A percentile compares a stretch with the other conserved stretches of the same genome.
Conservation (phyloP, 2,113 vertebrate genomes). For the Lontra canadensis region DNA sequence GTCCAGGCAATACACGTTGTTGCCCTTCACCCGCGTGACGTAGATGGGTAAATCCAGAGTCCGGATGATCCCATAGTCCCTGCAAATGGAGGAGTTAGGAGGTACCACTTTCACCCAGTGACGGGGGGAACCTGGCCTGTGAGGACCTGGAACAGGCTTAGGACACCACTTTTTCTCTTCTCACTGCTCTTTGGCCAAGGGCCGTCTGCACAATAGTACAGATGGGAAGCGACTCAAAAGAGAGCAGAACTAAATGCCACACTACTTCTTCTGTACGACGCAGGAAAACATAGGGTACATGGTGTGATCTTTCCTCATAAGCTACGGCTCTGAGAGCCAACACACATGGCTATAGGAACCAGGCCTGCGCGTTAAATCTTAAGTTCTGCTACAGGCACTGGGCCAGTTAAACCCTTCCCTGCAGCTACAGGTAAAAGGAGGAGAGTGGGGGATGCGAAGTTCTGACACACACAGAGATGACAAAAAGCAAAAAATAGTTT, state of each 20-base stretch:
- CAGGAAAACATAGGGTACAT: not conserved
- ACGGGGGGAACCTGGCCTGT: not conserved
- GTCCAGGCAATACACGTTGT: slow-evolving; percentile 97
- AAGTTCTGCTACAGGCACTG: not conserved
- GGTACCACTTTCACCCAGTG: not conserved
- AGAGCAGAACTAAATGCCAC: not conserved
- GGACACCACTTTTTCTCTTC: not conserved
- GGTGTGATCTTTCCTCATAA: not conserved
- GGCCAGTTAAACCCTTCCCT: not conserved
- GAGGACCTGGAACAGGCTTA: not conserved
- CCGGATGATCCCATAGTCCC: slow-evolving; percentile 96
- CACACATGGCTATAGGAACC: not conserved
- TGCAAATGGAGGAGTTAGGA: slow-evolving; percentile 28
- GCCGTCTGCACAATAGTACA: not conserved
- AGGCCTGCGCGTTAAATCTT: not conserved
- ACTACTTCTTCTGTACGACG: not conserved
- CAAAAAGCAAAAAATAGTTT: slow-evolving; percentile 4
- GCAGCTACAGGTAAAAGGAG: not conserved
- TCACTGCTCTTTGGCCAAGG: not conserved
- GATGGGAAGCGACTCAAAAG: not conserved
- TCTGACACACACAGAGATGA: not conserved
- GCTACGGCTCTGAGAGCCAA: not conserved
- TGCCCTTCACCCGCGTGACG: slow-evolving; percentile 95
- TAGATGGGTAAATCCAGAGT: slow-evolving; percentile 98
- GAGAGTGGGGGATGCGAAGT: not conserved